These are phyloP conservation scores for Balaeniceps rex DNA, from an alignment of 2,113 vertebrate species.

Conservation along the genomic window DNA sequence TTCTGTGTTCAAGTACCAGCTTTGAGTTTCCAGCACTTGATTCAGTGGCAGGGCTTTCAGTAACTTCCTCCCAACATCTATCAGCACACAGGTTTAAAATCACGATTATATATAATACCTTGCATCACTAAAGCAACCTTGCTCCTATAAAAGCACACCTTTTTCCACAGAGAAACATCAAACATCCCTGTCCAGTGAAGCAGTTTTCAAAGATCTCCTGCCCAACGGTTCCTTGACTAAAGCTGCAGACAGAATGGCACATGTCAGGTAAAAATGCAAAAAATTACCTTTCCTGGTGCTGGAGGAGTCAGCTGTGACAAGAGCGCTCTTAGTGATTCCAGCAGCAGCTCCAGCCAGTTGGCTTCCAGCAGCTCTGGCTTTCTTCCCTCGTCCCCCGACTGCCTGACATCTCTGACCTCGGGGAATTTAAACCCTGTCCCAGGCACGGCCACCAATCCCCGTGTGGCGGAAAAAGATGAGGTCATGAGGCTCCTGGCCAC, in stretches of 20 bases:
- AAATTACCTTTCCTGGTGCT: constrained; percentile 49
- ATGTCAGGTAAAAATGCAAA: not conserved
- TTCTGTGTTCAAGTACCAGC: not conserved
- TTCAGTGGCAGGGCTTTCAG: not conserved
- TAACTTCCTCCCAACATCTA: not conserved
- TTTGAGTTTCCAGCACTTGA: not conserved
- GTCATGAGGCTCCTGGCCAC: constrained; percentile 70
- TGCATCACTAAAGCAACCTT: not conserved
- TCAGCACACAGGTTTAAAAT: not conserved
- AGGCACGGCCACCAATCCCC: constrained; percentile 53
- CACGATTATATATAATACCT: not conserved
- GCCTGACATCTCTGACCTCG: constrained; percentile 10
- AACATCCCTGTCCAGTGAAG: not conserved
- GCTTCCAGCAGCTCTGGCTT: not conserved
- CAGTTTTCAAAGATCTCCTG: not conserved
- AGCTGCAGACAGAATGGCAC: not conserved
- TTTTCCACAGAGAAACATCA: not conserved
- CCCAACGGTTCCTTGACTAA: not conserved
- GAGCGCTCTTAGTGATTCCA: not conserved
- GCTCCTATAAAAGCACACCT: not conserved
- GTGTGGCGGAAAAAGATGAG: constrained; percentile 62
- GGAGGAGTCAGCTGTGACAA: not conserved
- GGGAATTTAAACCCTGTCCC: constrained; percentile 76
- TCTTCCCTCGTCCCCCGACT: not conserved
- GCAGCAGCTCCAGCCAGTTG: not conserved